Base-by-base conservation (phyloP, 1,140 invertebrate species). In the Danaus melanippus region DNA sequence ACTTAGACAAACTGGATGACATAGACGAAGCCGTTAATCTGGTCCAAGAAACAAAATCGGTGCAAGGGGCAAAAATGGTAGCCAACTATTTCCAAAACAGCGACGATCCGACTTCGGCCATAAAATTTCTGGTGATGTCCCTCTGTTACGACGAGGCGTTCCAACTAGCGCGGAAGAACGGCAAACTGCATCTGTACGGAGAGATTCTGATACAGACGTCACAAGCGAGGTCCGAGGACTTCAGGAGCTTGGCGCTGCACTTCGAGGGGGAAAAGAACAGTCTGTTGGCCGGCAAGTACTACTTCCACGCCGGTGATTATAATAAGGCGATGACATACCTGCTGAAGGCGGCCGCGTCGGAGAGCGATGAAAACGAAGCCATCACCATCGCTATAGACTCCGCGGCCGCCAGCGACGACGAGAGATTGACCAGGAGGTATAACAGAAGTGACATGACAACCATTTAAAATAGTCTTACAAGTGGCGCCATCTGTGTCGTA, bases 21-120 rank as follows among this genome's bases (percentile, higher is more conserved):
- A 97, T 97, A 1, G 96, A 98, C 83, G 92, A 96, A 66, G 95
- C 96, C 9, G 95, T 97, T 0, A 89, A 92, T 79, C 90, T 99
- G 51, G 98, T 99, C 0, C 92, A 96, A 70, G 95, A 97, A 73
- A 97, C 95, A 0, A 94, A 96, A 63, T 96, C 94, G 32, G 89
- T 93, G 49, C 97, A 98, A 79, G 96, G 97, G 17, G 97, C 98
- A 0, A 98, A 98, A 86, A 91, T 98, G 90, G 93, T 99, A 0
- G 98, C 98, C 0, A 95, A 95, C 71, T 99, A 97, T 88, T 99
- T 99, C 83, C 95, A 98, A 87, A 93, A 93, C 72, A 90, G 97
- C 57, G 96, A 97, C 63, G 98, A 99, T 77, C 82, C 84, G 0
- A 83, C 81, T 4, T 84, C 86, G 0, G 87, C 87, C 7, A 87